A percentile compares a stretch with the other conserved stretches of the same genome.
Evolutionary conservation across 2,888 invertebrate genomes (phyloP).

Genomic region (Eutolmus rufibarbis): DNA sequence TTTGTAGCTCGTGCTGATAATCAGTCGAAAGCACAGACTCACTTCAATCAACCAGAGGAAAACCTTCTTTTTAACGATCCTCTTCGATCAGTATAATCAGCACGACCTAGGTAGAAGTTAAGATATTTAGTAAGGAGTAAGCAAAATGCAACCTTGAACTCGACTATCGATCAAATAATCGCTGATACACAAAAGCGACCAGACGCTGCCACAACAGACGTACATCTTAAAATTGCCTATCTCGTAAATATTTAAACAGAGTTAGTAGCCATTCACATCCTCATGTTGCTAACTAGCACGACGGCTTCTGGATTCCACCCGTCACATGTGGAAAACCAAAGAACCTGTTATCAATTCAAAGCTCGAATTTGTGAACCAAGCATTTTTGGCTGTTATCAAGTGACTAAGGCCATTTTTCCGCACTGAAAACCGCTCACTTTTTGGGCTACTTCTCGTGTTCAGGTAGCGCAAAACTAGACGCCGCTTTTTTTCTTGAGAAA

Average conservation of each 20-base stretch:
- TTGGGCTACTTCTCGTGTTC: background rate
- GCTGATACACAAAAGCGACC: background rate
- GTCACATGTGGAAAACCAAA: background rate
- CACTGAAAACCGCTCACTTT: background rate
- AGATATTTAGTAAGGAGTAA: background rate
- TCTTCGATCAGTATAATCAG: background rate
- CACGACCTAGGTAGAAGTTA: background rate
- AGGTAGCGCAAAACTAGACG: background rate
- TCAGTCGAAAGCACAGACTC: background rate
- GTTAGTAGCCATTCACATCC: background rate
- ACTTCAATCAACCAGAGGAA: background rate
- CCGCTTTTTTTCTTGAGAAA: background rate
- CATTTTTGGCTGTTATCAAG: background rate
- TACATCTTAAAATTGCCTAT: background rate
- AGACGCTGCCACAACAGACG: conserved; percentile 12
- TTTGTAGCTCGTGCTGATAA: conserved; percentile 33
- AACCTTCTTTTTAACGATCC: background rate
- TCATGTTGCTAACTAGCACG: background rate
- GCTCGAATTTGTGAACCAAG: background rate
- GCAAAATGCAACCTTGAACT: background rate
- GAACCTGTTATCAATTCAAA: background rate
- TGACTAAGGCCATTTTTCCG: background rate
- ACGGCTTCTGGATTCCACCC: background rate
- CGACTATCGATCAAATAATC: background rate
- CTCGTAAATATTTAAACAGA: conserved; percentile 5